Conservation (phyloP, 30 jellyfish, hydroid and myxozoan genomes). For the Morbakka virulenta region DNA sequence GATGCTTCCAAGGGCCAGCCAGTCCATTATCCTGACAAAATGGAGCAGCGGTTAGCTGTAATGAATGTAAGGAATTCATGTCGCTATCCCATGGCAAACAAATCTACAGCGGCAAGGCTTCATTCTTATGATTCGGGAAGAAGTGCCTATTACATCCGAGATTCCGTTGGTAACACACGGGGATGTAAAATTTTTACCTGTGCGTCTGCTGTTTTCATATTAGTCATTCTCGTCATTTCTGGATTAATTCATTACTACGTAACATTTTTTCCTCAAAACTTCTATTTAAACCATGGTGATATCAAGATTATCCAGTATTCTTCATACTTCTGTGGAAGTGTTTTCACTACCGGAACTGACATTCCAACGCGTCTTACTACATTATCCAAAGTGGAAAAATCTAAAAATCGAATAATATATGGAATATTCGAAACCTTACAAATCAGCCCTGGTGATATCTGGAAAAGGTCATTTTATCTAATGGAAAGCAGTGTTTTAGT, state of each 20-base stretch:
- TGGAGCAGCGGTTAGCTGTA: too few species aligned
- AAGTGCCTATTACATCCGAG: too few species aligned
- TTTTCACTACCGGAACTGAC: constrained; percentile 5
- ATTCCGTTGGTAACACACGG: too few species aligned
- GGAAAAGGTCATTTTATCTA: constrained; percentile 69
- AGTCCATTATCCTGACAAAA: too few species aligned
- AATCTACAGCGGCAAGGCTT: too few species aligned
- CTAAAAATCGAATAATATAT: neutral
- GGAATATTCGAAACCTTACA: neutral
- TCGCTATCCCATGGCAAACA: too few species aligned
- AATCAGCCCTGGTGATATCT: constrained; percentile 22
- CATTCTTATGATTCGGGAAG: too few species aligned
- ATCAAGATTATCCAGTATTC: constrained; percentile 38
- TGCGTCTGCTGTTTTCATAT: too few species aligned
- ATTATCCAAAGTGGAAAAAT: neutral
- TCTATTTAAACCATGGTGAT: constrained; percentile 59
- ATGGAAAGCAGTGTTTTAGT: constrained; percentile 12
- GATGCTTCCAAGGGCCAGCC: too few species aligned
- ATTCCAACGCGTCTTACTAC: constrained; percentile 34
- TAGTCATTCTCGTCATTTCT: neutral
- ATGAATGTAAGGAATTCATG: too few species aligned
- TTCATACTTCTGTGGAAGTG: constrained; percentile 64
- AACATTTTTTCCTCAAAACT: constrained; percentile 56
- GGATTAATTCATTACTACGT: constrained; percentile 47
- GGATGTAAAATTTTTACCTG: too few species aligned